These are phyloP conservation scores for Beris chalybata DNA, from an alignment of 2,888 invertebrate species.

Conservation along the genomic window DNA sequence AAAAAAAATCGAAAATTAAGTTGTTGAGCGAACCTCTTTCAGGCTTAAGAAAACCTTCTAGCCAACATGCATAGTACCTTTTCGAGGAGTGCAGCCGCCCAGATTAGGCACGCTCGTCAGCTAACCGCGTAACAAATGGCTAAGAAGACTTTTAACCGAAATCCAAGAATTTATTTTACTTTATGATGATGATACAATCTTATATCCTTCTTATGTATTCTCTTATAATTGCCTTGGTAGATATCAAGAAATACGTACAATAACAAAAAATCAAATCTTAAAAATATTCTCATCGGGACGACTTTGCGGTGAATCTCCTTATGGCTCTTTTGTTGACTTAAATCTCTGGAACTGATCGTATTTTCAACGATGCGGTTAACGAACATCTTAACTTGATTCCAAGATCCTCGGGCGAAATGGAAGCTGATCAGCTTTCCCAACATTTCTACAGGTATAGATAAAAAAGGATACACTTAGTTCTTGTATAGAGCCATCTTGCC, in stretches of 20 bases:
- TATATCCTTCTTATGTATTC: too few species aligned
- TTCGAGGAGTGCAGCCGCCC: too few species aligned
- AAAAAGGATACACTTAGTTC: slow-evolving; percentile 1
- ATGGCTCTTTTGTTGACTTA: slow-evolving; percentile 20
- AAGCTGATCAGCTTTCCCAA: too few species aligned
- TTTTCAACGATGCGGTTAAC: background rate
- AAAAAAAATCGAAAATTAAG: too few species aligned
- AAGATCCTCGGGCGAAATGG: too few species aligned
- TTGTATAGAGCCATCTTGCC: background rate
- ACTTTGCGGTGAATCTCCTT: slow-evolving; percentile 28
- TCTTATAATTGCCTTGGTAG: too few species aligned
- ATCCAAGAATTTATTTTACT: background rate
- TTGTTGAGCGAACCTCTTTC: too few species aligned
- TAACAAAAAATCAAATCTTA: too few species aligned
- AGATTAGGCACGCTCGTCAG: slow-evolving; percentile 20
- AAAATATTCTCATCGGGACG: background rate
- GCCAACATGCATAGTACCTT: too few species aligned
- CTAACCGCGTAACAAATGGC: slow-evolving; percentile 20
- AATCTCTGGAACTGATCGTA: slow-evolving; percentile 30
- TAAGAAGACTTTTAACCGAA: slow-evolving; percentile 3
- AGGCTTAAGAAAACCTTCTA: too few species aligned
- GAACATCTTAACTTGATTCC: background rate
- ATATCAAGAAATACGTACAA: too few species aligned
- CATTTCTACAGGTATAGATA: background rate
- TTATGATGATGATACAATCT: background rate